Evolutionary conservation across 2,888 invertebrate genomes (phyloP), one percentile per base, ranked within the genome.

Genomic region (Drosophila barbarae): DNA sequence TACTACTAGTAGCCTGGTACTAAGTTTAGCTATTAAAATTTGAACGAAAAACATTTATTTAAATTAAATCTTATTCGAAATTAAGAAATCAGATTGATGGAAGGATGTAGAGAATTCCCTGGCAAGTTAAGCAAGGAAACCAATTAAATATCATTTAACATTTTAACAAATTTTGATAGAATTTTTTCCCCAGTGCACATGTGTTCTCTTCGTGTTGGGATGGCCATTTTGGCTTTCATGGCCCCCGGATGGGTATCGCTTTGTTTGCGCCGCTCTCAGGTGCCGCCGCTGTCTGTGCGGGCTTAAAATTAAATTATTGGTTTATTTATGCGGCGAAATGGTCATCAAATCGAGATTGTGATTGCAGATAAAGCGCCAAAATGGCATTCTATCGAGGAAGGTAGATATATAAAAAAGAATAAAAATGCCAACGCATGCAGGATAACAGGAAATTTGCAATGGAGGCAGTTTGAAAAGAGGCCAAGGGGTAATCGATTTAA

Each of bases 301-400:
- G 66, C 64, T 66, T 76, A 67, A 76, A 79, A 82, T 77, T 70
- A 74, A 79, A 79, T 79, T 77, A 77, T 82, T 74, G 72, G 76
- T 71, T 82, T 77, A 79, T 79, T 79, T 79, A 74, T 77, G 74
- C 59, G 69, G 56, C 64, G 69, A 69, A 79, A 76, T 79, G 77
- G 72, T 60, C 79, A 82, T 77, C 73, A 79, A 72, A 77, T 70
- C 65, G 66, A 60, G 73, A 78, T 79, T 71, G 61, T 49, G 75
- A 78, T 79, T 72, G 66, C 74, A 74, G 54, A 71, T 74, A 69
- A 64, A 30, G 64, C 41, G 70, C 13, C 39, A 18, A 42, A 52
- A 35, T 55, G 36, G 47, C 36, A 41, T 64, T 65, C 39, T 30
- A 46, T 53, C 30, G 55, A 39, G 28, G 49, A 39, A 23, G 49